These are phyloP conservation scores for Periparus ater DNA, from an alignment of 2,797 vertebrate species.

Conservation along the genomic window DNA sequence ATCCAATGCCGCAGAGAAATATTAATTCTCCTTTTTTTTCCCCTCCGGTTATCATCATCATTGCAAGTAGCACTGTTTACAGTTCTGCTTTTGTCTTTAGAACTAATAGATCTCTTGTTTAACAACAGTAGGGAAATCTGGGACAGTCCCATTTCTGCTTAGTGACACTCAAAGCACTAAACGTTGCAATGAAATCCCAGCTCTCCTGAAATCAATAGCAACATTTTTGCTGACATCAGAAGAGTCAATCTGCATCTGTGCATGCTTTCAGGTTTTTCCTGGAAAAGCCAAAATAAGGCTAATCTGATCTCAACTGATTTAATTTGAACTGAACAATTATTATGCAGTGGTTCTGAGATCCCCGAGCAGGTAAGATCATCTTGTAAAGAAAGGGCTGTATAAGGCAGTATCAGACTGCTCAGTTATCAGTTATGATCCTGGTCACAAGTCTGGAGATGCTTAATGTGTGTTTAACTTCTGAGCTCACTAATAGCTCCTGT, in stretches of 20 bases:
- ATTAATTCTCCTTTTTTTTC: not conserved
- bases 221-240: not conserved
- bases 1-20: not conserved
- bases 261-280: not conserved
- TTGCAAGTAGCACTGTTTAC: not conserved
- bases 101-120: not conserved
- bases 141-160: not conserved
- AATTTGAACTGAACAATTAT: not conserved
- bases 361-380: not conserved
- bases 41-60: not conserved
- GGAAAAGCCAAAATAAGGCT: not conserved
- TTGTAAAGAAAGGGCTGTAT: not conserved
- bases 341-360: not conserved
- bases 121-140: not conserved
- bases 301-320: not conserved
- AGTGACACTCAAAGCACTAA: not conserved
- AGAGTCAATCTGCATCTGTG: not conserved
- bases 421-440: not conserved
- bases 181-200: not conserved
- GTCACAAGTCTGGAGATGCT: not conserved
- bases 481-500: not conserved
- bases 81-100: not conserved
- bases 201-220: not conserved
- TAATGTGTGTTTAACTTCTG: not conserved
- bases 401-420: not conserved